A percentile compares a stretch with the other conserved stretches of the same genome.
phyloP scores from a whole-genome alignment of 2,113 vertebrate genomes.

The Toxotes jaculatrix region DNA sequence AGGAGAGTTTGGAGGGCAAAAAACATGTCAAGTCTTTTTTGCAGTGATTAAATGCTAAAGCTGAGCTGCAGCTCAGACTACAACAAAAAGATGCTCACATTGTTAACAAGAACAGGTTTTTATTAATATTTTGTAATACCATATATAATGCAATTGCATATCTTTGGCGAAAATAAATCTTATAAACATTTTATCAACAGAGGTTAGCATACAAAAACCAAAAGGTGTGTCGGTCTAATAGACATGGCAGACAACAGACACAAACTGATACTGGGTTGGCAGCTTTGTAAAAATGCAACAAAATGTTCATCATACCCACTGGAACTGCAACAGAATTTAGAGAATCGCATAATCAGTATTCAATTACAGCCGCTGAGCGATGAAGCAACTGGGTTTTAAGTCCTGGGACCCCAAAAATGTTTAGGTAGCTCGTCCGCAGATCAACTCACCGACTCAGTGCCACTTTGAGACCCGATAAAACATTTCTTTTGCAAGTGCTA shows the following conservation, averaged over 20 bases:
- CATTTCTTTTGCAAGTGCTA: conserved; percentile 65
- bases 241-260: conserved; percentile 84
- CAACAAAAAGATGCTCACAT: conserved; percentile 43
- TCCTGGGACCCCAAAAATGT: conserved; percentile 34
- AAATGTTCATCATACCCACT: conserved; percentile 77
- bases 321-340: conserved; percentile 72
- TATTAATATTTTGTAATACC: conserved; percentile 97
- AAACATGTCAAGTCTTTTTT: conserved; percentile 6
- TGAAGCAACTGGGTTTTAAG: conserved; percentile 51
- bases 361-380: conserved; percentile 65
- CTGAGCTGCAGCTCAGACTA: not conserved
- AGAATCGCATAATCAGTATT: conserved; percentile 71
- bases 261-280: conserved; percentile 87
- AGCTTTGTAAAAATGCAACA: conserved; percentile 82
- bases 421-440: conserved; percentile 47
- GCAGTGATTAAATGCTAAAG: not conserved
- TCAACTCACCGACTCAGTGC: conserved; percentile 22
- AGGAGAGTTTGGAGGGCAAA: conserved; percentile 15
- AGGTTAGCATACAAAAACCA: conserved; percentile 99
- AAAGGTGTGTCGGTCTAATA: conserved; percentile 86
- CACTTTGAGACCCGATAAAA: conserved; percentile 48
- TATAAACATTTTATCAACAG: conserved; percentile 99
- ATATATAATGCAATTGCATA: conserved; percentile 99
- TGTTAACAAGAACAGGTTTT: conserved; percentile 91
- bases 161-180: conserved; percentile 99